Evolutionary conservation across 35 echinoderm and acorn worm genomes (phyloP).

Genomic region (Diadema setosum): DNA sequence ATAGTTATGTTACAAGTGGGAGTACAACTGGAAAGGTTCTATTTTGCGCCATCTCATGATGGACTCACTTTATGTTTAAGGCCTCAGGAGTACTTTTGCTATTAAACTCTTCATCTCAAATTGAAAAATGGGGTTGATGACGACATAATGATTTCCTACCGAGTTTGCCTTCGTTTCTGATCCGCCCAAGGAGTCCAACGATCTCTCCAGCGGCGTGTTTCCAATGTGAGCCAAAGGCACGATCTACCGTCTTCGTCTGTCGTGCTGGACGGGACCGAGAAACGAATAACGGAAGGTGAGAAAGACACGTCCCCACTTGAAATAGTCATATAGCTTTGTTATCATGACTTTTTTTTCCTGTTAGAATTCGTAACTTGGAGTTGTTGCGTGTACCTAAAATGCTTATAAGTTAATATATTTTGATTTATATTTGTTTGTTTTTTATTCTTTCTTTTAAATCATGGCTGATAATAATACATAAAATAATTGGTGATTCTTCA

Average conservation of each 20-base stretch:
- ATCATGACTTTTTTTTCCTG: no score
- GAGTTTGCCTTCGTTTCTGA: conserved; percentile 16
- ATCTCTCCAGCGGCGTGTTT: conserved; percentile 58
- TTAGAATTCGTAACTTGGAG: neutral
- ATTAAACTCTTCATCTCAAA: no score
- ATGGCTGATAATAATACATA: neutral
- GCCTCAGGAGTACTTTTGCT: no score
- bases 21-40: no score
- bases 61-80: no score
- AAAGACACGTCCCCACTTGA: no score
- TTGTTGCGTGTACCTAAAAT: neutral
- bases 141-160: no score
- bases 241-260: neutral
- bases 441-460: neutral
- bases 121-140: no score
- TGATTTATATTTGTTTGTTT: neutral
- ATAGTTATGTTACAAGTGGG: no score
- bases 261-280: neutral
- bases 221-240: conserved; percentile 40
- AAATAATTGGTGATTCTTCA: neutral
- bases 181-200: neutral
- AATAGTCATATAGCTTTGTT: no score
- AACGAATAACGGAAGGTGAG: neutral
- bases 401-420: neutral
- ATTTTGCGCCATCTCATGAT: no score